A percentile compares a stretch with the other conserved stretches of the same genome.
Evolutionary conservation across 2,797 vertebrate species (phyloP).

Genomic region (Chelidonichthys spinosus): DNA sequence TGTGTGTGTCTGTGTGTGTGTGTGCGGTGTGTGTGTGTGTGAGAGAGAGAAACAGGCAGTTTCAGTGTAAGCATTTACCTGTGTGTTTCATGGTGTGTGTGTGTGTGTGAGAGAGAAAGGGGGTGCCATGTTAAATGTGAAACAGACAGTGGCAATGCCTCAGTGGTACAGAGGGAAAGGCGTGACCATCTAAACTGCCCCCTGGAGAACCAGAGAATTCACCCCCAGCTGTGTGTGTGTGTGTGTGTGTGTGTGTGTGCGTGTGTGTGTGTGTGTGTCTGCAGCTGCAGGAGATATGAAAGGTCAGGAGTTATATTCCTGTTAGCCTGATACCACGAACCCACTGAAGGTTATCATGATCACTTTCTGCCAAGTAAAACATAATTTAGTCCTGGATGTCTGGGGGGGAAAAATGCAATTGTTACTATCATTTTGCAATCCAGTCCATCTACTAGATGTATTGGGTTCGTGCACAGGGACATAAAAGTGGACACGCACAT

Average conservation of each 20-base stretch:
- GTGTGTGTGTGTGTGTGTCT: conserved; percentile 21
- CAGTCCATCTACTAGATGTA: background rate
- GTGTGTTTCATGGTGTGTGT: conserved; percentile 10
- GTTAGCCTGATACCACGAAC: conserved; percentile 28
- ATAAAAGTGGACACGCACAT: no score
- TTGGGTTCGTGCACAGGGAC: no score
- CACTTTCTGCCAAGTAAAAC: background rate
- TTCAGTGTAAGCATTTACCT: conserved; percentile 48
- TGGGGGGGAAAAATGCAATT: background rate
- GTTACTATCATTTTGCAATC: background rate
- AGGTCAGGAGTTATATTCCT: conserved; percentile 40
- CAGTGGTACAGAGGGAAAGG: conserved; percentile 70
- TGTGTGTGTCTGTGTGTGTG: conserved; percentile 34
- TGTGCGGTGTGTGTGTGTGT: conserved; percentile 24
- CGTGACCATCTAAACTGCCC: conserved; percentile 74
- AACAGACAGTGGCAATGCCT: conserved; percentile 75
- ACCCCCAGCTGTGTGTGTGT: conserved; percentile 15
- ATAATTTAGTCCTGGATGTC: background rate
- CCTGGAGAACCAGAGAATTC: conserved; percentile 70
- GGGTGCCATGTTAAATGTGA: conserved; percentile 69
- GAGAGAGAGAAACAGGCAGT: conserved; percentile 69
- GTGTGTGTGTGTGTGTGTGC: conserved; percentile 22
- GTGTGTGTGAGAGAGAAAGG: background rate
- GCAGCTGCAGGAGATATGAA: conserved; percentile 47
- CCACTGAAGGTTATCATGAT: background rate